A percentile compares a stretch with the other conserved stretches of the same genome.
phyloP scores from a whole-genome alignment of 2,888 invertebrate species.

The Lasioglossum zephyrum region DNA sequence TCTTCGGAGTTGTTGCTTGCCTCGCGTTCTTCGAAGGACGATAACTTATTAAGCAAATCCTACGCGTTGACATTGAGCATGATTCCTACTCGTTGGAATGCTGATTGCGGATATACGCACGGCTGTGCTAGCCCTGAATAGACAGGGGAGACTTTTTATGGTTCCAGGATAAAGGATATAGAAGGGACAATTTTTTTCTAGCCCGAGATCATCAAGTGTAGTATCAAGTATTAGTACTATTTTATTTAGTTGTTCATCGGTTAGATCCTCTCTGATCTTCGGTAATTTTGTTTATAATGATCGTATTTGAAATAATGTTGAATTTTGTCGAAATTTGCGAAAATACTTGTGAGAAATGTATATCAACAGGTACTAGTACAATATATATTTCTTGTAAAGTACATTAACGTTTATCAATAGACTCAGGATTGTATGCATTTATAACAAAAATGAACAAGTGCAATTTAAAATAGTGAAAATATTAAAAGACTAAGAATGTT shows the following conservation, averaged over 20 bases:
- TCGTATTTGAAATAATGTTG: too few species aligned
- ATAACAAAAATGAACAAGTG: too few species aligned
- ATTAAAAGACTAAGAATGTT: too few species aligned
- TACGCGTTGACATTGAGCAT: conserved; percentile 18
- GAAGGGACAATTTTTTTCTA: not conserved
- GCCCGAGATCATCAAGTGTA: too few species aligned
- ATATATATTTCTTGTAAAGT: too few species aligned
- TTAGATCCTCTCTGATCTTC: too few species aligned
- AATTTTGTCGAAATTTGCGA: not conserved
- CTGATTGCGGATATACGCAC: conserved; percentile 13
- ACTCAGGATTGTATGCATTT: too few species aligned
- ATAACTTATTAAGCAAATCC: conserved; percentile 20
- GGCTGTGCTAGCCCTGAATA: not conserved
- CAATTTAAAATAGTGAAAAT: too few species aligned
- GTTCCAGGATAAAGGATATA: not conserved
- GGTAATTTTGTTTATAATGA: too few species aligned
- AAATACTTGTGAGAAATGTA: not conserved
- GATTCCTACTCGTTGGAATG: conserved; percentile 21
- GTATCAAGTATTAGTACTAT: not conserved
- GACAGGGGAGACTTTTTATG: not conserved
- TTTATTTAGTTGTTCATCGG: not conserved
- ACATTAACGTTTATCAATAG: too few species aligned
- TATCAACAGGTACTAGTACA: not conserved
- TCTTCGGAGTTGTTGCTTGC: conserved; percentile 1
- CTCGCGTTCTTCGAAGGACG: conserved; percentile 22